Evolutionary conservation across 1,140 invertebrate genomes (phyloP).

Genomic region (Hylaeus anthracinus): DNA sequence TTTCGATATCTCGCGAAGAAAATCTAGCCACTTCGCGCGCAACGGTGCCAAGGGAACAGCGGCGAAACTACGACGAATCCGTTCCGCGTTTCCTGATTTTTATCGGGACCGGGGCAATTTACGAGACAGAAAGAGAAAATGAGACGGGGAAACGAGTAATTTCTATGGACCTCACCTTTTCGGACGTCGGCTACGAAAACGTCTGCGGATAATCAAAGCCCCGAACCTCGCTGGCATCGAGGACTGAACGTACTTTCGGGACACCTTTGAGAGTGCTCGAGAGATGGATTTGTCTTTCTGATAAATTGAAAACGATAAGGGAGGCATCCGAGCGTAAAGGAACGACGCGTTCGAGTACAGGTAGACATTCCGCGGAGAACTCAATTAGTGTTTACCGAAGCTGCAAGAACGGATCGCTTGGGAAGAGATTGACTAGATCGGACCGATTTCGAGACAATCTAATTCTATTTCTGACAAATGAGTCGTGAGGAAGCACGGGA

Average conservation of each 20-base stretch:
- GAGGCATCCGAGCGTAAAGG: not conserved
- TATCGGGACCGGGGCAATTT: slow-evolving; percentile 61
- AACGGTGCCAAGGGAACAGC: slow-evolving; percentile 22
- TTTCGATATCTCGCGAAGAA: slow-evolving; percentile 55
- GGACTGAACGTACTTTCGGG: not conserved
- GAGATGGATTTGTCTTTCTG: slow-evolving; percentile 30
- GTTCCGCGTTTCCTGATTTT: slow-evolving; percentile 59
- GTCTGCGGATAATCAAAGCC: slow-evolving; percentile 19
- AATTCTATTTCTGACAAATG: too few relatives aligned
- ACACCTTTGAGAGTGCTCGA: not conserved
- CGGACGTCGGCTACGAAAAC: slow-evolving; percentile 10
- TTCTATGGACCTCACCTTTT: slow-evolving; percentile 37
- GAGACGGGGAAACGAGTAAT: slow-evolving; percentile 54
- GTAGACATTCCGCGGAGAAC: not conserved
- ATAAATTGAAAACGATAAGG: slow-evolving; percentile 36
- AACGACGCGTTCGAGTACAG: not conserved
- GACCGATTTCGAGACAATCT: too few relatives aligned
- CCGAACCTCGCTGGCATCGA: not conserved
- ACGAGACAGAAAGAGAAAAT: slow-evolving; percentile 48
- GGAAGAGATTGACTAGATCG: too few relatives aligned
- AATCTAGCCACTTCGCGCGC: slow-evolving; percentile 35
- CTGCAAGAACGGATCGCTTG: too few relatives aligned
- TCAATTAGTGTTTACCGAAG: slow-evolving; percentile 12
- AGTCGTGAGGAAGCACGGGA: too few relatives aligned
- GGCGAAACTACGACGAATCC: slow-evolving; percentile 44